phyloP scores from a whole-genome alignment of 2,888 invertebrate species.

The Darwinula stevensoni region DNA sequence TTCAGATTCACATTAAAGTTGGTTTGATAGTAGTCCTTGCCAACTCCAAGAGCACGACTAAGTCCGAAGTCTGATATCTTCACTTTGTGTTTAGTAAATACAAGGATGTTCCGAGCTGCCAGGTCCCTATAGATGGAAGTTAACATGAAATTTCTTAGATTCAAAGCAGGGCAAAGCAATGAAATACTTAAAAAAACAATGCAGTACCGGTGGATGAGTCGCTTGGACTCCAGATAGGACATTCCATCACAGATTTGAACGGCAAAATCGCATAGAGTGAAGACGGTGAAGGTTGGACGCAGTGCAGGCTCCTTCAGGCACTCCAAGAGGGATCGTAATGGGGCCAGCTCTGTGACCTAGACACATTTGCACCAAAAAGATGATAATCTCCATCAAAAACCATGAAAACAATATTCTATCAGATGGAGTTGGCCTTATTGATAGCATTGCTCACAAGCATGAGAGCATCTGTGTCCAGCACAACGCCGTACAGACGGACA shows the following conservation, averaged over 20 bases:
- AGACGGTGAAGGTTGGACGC: conserved; percentile 64
- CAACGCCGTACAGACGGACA: conserved; percentile 87
- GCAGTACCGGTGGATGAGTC: conserved; percentile 60
- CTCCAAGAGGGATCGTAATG: conserved; percentile 70
- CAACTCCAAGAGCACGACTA: conserved; percentile 77
- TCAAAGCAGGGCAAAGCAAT: no score
- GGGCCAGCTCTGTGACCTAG: conserved; percentile 77
- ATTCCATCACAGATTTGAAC: conserved; percentile 91
- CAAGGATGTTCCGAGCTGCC: conserved; percentile 88
- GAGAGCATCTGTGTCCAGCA: conserved; percentile 59
- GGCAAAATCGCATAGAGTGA: conserved; percentile 76
- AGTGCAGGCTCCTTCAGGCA: conserved; percentile 78
- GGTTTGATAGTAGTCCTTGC: conserved; percentile 95
- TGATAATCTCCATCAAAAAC: no score
- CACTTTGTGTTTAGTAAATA: conserved; percentile 80
- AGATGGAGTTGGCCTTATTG: no score
- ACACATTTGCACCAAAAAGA: no score
- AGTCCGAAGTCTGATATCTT: conserved; percentile 96
- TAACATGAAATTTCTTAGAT: no score
- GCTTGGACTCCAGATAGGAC: conserved; percentile 82
- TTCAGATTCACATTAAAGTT: conserved; percentile 92
- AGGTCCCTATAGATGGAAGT: conserved; percentile 65
- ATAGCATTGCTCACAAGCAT: conserved; percentile 23
- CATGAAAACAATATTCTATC: no score
- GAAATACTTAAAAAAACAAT: no score